phyloP scores from a whole-genome alignment of 2,797 vertebrate genomes.

The Oreochromis mossambicus region DNA sequence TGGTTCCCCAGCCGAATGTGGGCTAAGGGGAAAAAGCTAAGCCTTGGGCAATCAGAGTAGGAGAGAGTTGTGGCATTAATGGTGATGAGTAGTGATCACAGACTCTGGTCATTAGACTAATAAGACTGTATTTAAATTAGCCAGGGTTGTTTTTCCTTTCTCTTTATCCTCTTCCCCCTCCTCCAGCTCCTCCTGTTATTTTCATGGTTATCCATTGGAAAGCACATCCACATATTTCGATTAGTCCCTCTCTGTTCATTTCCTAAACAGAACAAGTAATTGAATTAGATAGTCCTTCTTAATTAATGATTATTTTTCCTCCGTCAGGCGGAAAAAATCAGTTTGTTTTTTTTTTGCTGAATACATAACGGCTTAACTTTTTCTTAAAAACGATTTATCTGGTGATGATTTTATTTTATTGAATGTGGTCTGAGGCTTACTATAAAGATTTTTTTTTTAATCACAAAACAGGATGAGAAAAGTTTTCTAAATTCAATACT shows the following conservation, averaged over 20 bases:
- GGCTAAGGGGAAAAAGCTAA: conserved; percentile 71
- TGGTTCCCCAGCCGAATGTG: conserved; percentile 64
- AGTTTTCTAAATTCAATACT: not conserved
- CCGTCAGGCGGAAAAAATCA: conserved; percentile 68
- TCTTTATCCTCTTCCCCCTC: conserved; percentile 21
- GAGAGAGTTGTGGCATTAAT: conserved; percentile 84
- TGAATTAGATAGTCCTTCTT: conserved; percentile 61
- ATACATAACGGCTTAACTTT: conserved; percentile 16
- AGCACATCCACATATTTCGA: conserved; percentile 50
- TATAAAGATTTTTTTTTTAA: not conserved
- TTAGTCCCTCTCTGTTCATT: conserved; percentile 40
- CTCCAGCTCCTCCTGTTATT: conserved; percentile 47
- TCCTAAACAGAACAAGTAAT: conserved; percentile 65
- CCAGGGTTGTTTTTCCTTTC: conserved; percentile 54
- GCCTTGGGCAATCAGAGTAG: conserved; percentile 84
- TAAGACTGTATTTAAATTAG: conserved; percentile 96
- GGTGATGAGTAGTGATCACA: conserved; percentile 98
- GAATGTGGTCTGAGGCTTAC: not conserved
- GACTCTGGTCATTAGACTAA: conserved; percentile 97
- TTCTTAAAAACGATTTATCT: not conserved
- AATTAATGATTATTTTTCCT: conserved; percentile 77
- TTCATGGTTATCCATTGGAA: conserved; percentile 57
- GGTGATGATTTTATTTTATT: conserved; percentile 15
- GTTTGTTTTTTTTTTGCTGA: not conserved
- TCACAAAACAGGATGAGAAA: not conserved